These are phyloP conservation scores for Hirtodrosophila alboralis DNA, from an alignment of 2,888 invertebrate species.

Conservation along the genomic window DNA sequence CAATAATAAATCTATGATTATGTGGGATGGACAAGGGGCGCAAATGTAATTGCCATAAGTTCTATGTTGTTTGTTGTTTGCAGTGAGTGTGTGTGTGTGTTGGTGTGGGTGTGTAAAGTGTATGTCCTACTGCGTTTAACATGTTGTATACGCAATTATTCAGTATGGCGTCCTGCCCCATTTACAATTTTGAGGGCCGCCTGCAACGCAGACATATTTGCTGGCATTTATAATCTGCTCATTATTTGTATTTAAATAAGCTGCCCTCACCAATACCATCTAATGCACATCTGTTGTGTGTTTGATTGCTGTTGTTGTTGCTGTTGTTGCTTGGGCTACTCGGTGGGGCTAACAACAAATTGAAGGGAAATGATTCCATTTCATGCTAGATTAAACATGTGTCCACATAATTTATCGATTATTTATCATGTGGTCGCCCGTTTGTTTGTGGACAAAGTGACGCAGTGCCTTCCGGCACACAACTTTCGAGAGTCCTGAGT, in stretches of 20 bases:
- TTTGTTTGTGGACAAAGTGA: conserved; percentile 66
- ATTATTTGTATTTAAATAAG: conserved; percentile 77
- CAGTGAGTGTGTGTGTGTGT: too few relatives aligned
- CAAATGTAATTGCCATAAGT: conserved; percentile 53
- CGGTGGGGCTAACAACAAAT: conserved; percentile 79
- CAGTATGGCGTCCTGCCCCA: conserved; percentile 21
- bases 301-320: conserved; percentile 21
- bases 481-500: conserved; percentile 11
- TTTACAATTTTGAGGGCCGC: conserved; percentile 25
- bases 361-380: conserved; percentile 83
- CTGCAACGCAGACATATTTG: conserved; percentile 32
- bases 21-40: neutral
- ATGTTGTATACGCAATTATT: conserved; percentile 63
- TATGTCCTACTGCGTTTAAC: conserved; percentile 32
- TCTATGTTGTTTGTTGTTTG: conserved; percentile 17
- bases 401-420: conserved; percentile 83
- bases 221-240: conserved; percentile 66
- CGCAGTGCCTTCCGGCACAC: conserved; percentile 48
- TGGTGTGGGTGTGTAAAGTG: conserved; percentile 22
- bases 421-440: conserved; percentile 81
- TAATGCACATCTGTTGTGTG: conserved; percentile 52
- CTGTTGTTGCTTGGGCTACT: conserved; percentile 27
- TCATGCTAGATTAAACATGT: conserved; percentile 84
- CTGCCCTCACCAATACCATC: conserved; percentile 24
- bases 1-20: conserved; percentile 71